Base-by-base conservation (phyloP, 2,888 invertebrate genomes). In the Teinopalpus imperialis region DNA sequence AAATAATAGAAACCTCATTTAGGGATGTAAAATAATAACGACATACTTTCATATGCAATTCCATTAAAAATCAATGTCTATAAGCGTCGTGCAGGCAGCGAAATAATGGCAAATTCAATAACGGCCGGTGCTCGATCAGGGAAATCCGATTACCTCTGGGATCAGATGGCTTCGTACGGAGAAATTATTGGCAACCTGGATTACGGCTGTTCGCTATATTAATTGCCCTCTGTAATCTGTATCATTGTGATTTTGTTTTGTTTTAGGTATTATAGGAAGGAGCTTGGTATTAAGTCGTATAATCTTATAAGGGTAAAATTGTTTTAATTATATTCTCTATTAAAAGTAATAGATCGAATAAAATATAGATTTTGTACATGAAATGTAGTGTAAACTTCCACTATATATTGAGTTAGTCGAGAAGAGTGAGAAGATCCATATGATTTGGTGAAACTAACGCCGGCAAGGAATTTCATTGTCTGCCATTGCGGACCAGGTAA, bases 21-120 rank as follows among this genome's bases (percentile, higher is more conserved):
- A 16, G 16, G 16, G 16, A 16, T 3, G 16, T 3, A 18, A 31
- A 6, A 5, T 1, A 31, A 16, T 5, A 31, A 18, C 8, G 8
- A 23, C 37, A 36, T 44, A 31, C 24, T 13, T 31, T 20, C 13
- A 16, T 37, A 43, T 51, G 52, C 56, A 73, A 80, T 79, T 62
- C 65, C 66, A 85, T 81, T 80, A 83, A 85, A 61, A 87, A 85
- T 87, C 86, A 85, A 86, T 81, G 83, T 85, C 68, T 61, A 55
- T 45, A 47, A 58, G 60, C 61, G 71, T 69, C 67, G 68, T 68
- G 68, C 66, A 73, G 24, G 43, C 24, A 34, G 62, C 67, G 69
- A 77, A 81, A 78, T 79, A 81, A 78, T 73, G 74, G 77, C 69
- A 77, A 83, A 85, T 71, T 68, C 69, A 80, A 87, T 85, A 86